Evolutionary conservation across 2,888 invertebrate species (phyloP).

Genomic region (Tetragnatha montana): DNA sequence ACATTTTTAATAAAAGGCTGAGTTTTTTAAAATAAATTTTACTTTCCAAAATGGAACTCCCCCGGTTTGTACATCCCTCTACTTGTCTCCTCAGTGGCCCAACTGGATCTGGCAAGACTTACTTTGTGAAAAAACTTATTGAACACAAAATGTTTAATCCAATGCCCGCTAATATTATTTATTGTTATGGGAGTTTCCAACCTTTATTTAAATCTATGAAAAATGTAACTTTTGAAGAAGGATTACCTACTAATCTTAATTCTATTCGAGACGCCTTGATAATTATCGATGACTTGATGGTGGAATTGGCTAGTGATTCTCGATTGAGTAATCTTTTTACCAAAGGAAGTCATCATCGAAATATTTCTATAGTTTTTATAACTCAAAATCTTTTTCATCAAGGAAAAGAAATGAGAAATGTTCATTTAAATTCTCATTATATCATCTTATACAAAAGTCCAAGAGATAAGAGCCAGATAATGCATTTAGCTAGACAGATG

Average conservation of each 20-base stretch:
- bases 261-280: conserved; percentile 4
- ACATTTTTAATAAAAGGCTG: no score
- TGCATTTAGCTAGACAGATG: conserved; percentile 27
- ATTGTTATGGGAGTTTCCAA: neutral
- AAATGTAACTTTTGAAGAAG: conserved; percentile 3
- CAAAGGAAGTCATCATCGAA: conserved; percentile 40
- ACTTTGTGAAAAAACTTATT: neutral
- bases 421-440: conserved; percentile 45
- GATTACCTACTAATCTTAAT: neutral
- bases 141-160: neutral
- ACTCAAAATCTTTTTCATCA: conserved; percentile 43
- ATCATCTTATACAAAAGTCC: conserved; percentile 36
- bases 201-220: neutral
- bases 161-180: neutral
- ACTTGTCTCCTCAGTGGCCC: no score
- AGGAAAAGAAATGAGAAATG: conserved; percentile 38
- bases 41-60: no score
- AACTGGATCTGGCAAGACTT: neutral
- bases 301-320: neutral
- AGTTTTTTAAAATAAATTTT: no score
- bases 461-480: conserved; percentile 32
- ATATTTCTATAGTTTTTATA: conserved; percentile 33
- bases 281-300: conserved; percentile 51
- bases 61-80: no score
- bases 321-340: conserved; percentile 31